Percentiles rank a stretch among this genome's conserved stretches.
Conservation (phyloP, 1,140 invertebrate genomes). For the Araneus ventricosus region DNA sequence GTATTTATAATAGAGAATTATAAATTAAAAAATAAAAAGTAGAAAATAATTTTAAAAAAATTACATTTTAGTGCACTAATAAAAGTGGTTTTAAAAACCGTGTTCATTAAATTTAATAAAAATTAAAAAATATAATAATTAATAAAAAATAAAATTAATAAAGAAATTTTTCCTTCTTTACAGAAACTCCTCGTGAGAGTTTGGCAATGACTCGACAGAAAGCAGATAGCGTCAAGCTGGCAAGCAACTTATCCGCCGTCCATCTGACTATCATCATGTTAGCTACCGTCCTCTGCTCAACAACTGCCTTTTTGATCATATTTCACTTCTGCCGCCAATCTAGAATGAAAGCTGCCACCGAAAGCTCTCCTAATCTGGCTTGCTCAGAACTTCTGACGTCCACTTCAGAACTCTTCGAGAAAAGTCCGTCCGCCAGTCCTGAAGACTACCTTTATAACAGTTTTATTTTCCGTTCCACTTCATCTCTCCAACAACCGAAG, state of each 20-base stretch:
- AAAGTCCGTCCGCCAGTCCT: constrained; percentile 68
- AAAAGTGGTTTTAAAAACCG: too few relatives aligned
- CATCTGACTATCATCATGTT: constrained; percentile 70
- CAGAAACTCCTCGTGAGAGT: constrained; percentile 65
- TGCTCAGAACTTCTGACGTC: constrained; percentile 67
- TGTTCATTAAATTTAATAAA: too few relatives aligned
- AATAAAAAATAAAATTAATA: too few relatives aligned
- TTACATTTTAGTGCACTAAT: too few relatives aligned
- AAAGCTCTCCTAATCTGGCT: constrained; percentile 6
- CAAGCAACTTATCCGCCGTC: constrained; percentile 63
- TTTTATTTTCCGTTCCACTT: constrained; percentile 70
- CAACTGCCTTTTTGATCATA: constrained; percentile 58
- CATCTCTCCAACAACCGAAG: constrained; percentile 48
- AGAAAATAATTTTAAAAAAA: too few relatives aligned
- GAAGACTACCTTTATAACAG: constrained; percentile 75
- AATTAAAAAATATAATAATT: too few relatives aligned
- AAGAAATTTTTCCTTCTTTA: not conserved
- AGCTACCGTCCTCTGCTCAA: constrained; percentile 48
- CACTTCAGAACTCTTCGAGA: constrained; percentile 70
- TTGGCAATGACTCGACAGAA: constrained; percentile 65
- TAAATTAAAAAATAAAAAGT: too few relatives aligned
- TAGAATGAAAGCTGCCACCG: not conserved
- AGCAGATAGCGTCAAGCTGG: not conserved
- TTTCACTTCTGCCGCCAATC: constrained; percentile 52
- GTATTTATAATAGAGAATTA: too few relatives aligned